Evolutionary conservation across 2,797 vertebrate species (phyloP), one percentile per base, ranked within the genome.

Genomic region (Neosilurus hyrtlii): DNA sequence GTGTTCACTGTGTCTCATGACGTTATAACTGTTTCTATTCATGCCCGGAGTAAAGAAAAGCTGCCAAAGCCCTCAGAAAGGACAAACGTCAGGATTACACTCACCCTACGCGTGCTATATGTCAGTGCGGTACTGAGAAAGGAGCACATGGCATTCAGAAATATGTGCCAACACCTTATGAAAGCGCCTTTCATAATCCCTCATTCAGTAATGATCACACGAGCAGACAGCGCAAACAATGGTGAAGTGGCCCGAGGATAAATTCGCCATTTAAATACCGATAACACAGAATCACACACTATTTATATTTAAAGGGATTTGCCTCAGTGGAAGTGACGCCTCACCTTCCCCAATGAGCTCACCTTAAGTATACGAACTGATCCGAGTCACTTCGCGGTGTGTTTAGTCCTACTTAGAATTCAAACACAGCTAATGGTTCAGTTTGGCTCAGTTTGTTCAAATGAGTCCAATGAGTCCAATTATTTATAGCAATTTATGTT

Each of bases 141-240:
- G 54, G 70, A 78, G 82, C 59, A 51, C 57, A 63, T 12, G 30
- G 75, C 61, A 59, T 82, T 74, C 82, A 85, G 82, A 83, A 85
- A 73, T 70, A 78, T 65, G 57, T 57, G 83, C 82, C 81, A 88
- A 43, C 15, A 63, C 66, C 7, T n/a, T 57, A 82, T 79, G 86
- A 83, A 88, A 78, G 85, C 63, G 37, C 51, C 74, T 85, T 82
- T 85, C 61, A 86, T 30, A 72, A 61, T 24, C 80, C 11, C n/a
- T 61, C 43, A 4, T 71, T 84, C 30, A 1, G 30, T 37, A 59
- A 24, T 30, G 54, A 74, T 57, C 49, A 7, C 30, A 56, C 79
- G 54, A 80, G 54, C 62, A 68, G 82, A 71, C 68, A 71, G 43
- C 14, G 54, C 76, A 74, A 68, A 72, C 57, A 74, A 26, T 77